These are phyloP conservation scores for Anhinga anhinga DNA, from an alignment of 2,113 vertebrate genomes.

Conservation along the genomic window DNA sequence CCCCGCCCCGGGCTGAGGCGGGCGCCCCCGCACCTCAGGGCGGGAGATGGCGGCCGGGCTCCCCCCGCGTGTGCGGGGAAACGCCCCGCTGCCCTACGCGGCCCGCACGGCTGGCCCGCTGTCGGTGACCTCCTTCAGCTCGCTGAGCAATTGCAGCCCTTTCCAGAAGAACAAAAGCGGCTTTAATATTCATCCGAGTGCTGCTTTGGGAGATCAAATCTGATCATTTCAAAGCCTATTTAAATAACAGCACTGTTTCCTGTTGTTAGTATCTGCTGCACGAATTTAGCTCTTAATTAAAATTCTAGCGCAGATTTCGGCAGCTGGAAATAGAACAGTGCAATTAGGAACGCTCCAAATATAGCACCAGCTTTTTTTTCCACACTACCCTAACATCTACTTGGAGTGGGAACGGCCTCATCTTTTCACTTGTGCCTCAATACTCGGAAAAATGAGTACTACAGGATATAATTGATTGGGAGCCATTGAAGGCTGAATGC, in stretches of 20 bases:
- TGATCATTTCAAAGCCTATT: constrained; percentile 24
- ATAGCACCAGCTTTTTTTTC: background rate
- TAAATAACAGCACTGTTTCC: constrained; percentile 47
- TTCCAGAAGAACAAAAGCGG: background rate
- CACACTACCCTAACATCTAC: background rate
- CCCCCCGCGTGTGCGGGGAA: background rate
- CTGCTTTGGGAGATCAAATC: constrained; percentile 6
- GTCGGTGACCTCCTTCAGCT: background rate
- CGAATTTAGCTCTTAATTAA: constrained; percentile 62
- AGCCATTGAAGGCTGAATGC: background rate
- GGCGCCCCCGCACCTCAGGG: too few species aligned
- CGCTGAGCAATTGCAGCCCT: background rate
- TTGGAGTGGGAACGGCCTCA: background rate
- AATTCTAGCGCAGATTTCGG: constrained; percentile 35
- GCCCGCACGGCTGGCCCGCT: too few species aligned
- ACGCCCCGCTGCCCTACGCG: background rate
- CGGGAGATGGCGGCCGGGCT: too few species aligned
- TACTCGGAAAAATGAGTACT: background rate
- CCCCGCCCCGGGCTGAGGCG: too few species aligned
- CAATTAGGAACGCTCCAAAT: constrained; percentile 58
- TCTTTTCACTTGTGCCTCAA: background rate
- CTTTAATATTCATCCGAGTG: background rate
- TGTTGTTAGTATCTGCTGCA: constrained; percentile 24
- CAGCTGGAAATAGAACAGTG: constrained; percentile 66
- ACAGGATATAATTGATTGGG: background rate